These are phyloP conservation scores for Menura novaehollandiae DNA, from an alignment of 2,113 vertebrate genomes.

Conservation along the genomic window DNA sequence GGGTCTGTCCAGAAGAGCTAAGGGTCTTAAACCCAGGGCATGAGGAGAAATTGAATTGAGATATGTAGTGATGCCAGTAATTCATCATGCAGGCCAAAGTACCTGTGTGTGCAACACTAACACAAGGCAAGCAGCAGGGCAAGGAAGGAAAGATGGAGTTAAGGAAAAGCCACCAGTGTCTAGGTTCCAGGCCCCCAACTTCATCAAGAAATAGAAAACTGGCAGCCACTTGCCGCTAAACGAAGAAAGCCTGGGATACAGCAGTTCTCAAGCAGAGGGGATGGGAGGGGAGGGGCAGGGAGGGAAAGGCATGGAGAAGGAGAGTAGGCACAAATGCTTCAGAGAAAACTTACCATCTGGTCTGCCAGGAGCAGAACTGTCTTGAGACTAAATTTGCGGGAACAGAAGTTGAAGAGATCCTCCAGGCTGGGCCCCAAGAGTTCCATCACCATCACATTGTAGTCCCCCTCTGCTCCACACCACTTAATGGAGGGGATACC, in stretches of 20 bases:
- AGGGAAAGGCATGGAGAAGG: not conserved
- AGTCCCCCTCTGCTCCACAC: conserved; percentile 96
- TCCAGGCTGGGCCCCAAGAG: conserved; percentile 93
- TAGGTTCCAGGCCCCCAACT: not conserved
- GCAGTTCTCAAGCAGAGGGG: not conserved
- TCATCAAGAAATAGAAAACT: not conserved
- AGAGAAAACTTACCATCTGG: conserved; percentile 86
- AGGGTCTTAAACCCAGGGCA: not conserved
- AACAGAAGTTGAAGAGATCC: conserved; percentile 98
- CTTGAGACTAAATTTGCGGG: conserved; percentile 97
- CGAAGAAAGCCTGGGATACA: not conserved
- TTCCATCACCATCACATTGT: conserved; percentile 99
- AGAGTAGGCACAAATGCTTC: not conserved
- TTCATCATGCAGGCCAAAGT: not conserved
- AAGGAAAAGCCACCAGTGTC: not conserved
- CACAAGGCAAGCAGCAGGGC: not conserved
- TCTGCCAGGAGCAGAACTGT: conserved; percentile 94
- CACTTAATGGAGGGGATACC: conserved; percentile 97
- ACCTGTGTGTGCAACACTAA: not conserved
- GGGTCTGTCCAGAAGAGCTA: not conserved
- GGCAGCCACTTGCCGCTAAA: not conserved
- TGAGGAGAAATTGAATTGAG: not conserved
- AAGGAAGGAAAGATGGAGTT: not conserved
- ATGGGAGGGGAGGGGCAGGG: not conserved
- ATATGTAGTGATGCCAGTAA: not conserved